These are phyloP conservation scores for Lithophane ornitopus DNA, from an alignment of 2,888 invertebrate genomes.

Conservation along the genomic window DNA sequence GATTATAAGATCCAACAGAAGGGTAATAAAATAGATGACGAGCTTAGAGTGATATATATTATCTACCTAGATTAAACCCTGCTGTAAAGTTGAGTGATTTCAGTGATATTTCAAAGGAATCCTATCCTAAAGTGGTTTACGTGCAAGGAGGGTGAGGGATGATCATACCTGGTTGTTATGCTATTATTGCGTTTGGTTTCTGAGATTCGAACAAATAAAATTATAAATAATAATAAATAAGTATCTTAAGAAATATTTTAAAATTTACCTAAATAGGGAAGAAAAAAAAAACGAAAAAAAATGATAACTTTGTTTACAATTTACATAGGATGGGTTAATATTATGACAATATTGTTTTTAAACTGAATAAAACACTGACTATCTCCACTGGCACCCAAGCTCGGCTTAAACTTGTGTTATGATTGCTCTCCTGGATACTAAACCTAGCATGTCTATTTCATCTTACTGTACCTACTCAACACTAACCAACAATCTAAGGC, in stretches of 20 bases:
- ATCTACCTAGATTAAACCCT: background rate
- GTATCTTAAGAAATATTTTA: too few species aligned
- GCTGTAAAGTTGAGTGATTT: constrained; percentile 33
- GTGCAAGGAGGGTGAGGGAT: background rate
- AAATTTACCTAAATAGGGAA: too few species aligned
- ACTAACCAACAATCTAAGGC: background rate
- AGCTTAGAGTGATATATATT: constrained; percentile 2
- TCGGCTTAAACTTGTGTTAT: too few species aligned
- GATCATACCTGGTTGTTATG: background rate
- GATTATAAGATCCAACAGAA: background rate
- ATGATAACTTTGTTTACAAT: too few species aligned
- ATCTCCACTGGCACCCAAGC: too few species aligned
- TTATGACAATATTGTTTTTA: too few species aligned
- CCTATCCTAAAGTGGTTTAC: constrained; percentile 12
- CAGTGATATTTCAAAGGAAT: constrained; percentile 26
- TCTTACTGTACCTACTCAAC: background rate
- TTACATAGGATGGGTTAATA: too few species aligned
- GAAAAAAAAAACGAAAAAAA: too few species aligned
- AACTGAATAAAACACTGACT: too few species aligned
- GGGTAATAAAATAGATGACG: constrained; percentile 1
- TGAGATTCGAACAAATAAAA: background rate
- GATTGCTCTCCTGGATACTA: background rate
- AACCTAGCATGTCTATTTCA: background rate
- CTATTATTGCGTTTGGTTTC: too few species aligned
- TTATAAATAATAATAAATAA: too few species aligned